Conservation (phyloP, 2,797 vertebrate genomes). For the Silurus lanzhouensis region DNA sequence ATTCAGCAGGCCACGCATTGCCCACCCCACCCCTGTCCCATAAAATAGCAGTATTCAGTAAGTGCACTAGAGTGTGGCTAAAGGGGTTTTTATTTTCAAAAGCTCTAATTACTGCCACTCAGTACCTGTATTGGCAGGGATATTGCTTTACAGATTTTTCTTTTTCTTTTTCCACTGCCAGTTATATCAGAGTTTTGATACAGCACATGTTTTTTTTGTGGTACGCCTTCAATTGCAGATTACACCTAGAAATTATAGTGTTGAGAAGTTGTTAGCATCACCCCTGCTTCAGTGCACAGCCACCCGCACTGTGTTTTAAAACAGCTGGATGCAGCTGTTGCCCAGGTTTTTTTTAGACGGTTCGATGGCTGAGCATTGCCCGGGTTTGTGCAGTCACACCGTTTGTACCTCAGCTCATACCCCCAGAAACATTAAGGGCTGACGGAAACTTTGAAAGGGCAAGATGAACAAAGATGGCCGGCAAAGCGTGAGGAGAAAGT, state of each 20-base stretch:
- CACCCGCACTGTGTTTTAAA: not conserved
- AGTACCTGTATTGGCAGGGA: conserved; percentile 32
- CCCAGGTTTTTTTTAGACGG: conserved; percentile 1
- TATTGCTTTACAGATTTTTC: conserved; percentile 19
- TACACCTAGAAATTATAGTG: conserved; percentile 21
- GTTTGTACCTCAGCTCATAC: conserved; percentile 7
- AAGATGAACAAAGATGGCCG: conserved; percentile 15
- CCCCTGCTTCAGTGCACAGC: conserved; percentile 22
- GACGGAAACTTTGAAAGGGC: conserved; percentile 5
- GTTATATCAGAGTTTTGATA: conserved; percentile 5
- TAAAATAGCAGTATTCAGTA: conserved; percentile 56
- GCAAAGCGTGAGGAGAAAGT: not conserved
- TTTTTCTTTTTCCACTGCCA: conserved; percentile 3
- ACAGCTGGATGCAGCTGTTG: not conserved
- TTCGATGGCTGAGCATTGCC: not conserved
- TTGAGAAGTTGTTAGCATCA: conserved; percentile 27
- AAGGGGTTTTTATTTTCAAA: conserved; percentile 54
- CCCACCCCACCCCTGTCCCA: conserved; percentile 7
- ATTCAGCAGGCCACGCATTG: conserved; percentile 12
- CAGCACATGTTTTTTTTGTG: conserved; percentile 1
- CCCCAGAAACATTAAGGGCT: not conserved
- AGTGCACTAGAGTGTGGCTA: conserved; percentile 47
- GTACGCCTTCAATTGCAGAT: conserved; percentile 4
- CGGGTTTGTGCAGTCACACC: not conserved
- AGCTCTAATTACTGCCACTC: conserved; percentile 46